These are phyloP conservation scores for Grapholita molesta DNA, from an alignment of 1,140 invertebrate species.

Conservation along the genomic window DNA sequence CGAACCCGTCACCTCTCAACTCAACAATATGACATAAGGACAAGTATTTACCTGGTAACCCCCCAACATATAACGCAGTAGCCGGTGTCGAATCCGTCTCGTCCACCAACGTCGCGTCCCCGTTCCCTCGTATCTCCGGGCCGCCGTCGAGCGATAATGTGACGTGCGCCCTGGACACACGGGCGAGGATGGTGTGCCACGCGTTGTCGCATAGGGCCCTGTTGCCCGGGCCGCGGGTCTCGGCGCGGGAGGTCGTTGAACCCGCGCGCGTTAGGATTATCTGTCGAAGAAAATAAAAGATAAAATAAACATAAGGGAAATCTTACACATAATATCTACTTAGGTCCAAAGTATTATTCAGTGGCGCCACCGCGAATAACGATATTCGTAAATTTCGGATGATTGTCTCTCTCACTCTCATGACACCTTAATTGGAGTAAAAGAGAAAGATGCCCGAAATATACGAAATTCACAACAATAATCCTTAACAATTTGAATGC, in stretches of 20 bases:
- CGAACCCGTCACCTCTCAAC: too few relatives aligned
- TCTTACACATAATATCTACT: too few relatives aligned
- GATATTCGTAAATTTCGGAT: too few relatives aligned
- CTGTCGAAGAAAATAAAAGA: constrained; percentile 31
- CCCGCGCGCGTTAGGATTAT: constrained; percentile 39
- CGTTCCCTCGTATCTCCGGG: constrained; percentile 19
- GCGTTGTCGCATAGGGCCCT: constrained; percentile 85
- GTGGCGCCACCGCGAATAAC: too few relatives aligned
- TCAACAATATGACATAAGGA: too few relatives aligned
- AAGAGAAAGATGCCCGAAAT: too few relatives aligned
- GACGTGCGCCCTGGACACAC: constrained; percentile 84
- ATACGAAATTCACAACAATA: too few relatives aligned
- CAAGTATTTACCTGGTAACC: constrained; percentile 87
- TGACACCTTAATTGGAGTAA: too few relatives aligned
- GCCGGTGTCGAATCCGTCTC: constrained; percentile 33
- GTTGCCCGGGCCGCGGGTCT: constrained; percentile 18
- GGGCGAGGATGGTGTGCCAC: constrained; percentile 91
- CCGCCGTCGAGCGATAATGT: constrained; percentile 84
- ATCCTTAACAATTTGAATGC: too few relatives aligned
- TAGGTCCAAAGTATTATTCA: too few relatives aligned
- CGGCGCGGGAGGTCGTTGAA: not conserved
- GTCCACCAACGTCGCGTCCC: constrained; percentile 18
- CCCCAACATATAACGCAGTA: constrained; percentile 88
- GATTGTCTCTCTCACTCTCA: too few relatives aligned
- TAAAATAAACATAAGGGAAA: too few relatives aligned